Conservation (phyloP, 1,140 invertebrate species). For the Stenopsyche tienmushanensis region DNA sequence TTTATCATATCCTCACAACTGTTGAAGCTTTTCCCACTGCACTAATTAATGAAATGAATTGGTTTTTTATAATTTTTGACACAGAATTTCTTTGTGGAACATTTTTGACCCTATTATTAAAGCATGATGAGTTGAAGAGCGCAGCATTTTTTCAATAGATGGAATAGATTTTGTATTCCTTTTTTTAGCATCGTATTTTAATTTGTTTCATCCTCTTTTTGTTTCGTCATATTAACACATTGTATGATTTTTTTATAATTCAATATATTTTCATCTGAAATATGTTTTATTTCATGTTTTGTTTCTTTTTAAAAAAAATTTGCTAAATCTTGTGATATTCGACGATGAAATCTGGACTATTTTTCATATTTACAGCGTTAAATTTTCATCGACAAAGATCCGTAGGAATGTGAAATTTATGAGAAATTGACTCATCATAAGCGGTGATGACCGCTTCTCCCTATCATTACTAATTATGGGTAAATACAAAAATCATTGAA, state of each 20-base stretch:
- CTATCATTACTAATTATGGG: not conserved
- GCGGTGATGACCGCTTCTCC: not conserved
- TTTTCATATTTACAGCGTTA: constrained; percentile 10
- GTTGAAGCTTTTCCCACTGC: no score
- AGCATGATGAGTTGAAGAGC: no score
- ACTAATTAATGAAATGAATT: no score
- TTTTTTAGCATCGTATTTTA: no score
- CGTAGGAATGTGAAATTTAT: constrained; percentile 16
- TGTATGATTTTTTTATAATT: not conserved
- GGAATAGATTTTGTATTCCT: no score
- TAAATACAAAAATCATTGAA: constrained; percentile 17
- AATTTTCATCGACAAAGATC: constrained; percentile 3
- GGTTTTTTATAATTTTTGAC: no score
- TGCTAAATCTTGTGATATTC: not conserved
- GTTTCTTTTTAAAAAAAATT: not conserved
- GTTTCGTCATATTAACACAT: not conserved
- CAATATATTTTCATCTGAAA: not conserved
- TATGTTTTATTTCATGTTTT: not conserved
- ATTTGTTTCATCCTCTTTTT: no score
- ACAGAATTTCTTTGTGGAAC: no score
- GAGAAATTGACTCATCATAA: constrained; percentile 13
- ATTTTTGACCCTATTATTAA: no score
- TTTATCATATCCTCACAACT: no score
- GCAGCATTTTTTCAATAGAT: no score
- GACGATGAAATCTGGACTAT: not conserved